These are phyloP conservation scores for Lamellibrachia columna DNA, from an alignment of 2,888 invertebrate genomes.

Conservation along the genomic window DNA sequence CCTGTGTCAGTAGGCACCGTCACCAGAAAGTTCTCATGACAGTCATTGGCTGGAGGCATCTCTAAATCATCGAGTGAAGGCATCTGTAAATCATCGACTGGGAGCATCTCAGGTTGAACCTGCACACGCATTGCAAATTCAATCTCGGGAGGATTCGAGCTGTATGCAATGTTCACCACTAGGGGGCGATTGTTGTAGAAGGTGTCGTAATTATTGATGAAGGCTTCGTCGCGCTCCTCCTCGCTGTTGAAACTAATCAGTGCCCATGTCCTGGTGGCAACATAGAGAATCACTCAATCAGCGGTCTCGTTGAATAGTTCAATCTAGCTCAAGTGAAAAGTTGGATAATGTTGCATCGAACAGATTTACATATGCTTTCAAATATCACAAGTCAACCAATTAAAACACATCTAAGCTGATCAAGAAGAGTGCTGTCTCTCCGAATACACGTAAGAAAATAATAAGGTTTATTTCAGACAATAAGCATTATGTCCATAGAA, in stretches of 20 bases:
- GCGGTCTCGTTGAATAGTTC: neutral
- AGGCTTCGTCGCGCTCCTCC: neutral
- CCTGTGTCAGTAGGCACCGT: neutral
- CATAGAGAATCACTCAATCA: neutral
- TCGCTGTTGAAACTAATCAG: neutral
- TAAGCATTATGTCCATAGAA: too few relatives aligned
- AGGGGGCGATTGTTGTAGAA: neutral
- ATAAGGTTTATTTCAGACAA: too few relatives aligned
- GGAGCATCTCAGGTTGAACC: neutral
- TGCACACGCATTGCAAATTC: neutral
- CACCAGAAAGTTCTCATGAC: neutral
- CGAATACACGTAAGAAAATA: too few relatives aligned
- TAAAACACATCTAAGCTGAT: too few relatives aligned
- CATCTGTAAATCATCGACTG: too few relatives aligned
- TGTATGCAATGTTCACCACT: conserved; percentile 4
- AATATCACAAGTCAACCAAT: too few relatives aligned
- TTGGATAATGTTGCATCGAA: too few relatives aligned
- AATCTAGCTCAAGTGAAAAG: neutral
- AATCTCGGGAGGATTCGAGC: neutral
- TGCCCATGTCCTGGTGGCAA: neutral
- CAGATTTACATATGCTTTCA: too few relatives aligned
- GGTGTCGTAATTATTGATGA: neutral
- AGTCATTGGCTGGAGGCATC: neutral
- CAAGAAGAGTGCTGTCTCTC: too few relatives aligned
- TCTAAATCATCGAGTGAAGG: too few relatives aligned